Base-by-base conservation (phyloP, 2,888 invertebrate species). In the Lordiphosa andalusiaca region DNA sequence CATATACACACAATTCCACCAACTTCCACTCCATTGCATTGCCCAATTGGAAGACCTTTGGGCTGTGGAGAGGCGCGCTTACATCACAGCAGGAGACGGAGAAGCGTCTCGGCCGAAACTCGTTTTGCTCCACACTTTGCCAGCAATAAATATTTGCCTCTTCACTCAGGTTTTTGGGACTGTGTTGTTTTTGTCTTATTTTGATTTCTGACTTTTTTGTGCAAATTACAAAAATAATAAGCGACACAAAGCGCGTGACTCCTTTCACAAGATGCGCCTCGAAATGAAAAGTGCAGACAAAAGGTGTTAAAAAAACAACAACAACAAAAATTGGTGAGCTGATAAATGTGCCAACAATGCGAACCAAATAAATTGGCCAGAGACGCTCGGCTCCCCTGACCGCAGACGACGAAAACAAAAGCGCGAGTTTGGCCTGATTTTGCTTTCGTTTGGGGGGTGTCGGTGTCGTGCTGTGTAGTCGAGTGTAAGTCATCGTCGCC, bases 171-270 rank as follows among this genome's bases (percentile, higher is more conserved):
- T 62, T 52, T 52, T 64, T 33, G 42, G 16, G 16, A 16, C 16
- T 16, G 16, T 16, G 16, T 16, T 16, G 16, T 16, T 16, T 16
- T 16, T 16, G 16, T 16, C 2, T 16, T 2, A 36, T 48, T 36
- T 59, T 52, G 23, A 53, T 55, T 41, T 36, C 16, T 38, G 39
- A 51, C 63, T 51, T 61, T 71, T 60, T 58, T 72, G 60, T 67
- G 73, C 69, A 65, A 80, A 81, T 61, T 66, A 73, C 72, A 84
- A 69, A 69, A 73, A 67, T 67, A 68, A 69, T 67, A 69, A 68
- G 65, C 64, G 62, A 71, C 70, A 64, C 67, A 69, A 78, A 76
- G 75, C 83, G 82, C 88, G 84, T 87, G 86, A 88, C 77, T 85
- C 81, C 87, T 88, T 87, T 86, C 86, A 87, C 84, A 82, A 77